phyloP scores from a whole-genome alignment of 1,140 invertebrate genomes.

The Drosophila lacertosa region DNA sequence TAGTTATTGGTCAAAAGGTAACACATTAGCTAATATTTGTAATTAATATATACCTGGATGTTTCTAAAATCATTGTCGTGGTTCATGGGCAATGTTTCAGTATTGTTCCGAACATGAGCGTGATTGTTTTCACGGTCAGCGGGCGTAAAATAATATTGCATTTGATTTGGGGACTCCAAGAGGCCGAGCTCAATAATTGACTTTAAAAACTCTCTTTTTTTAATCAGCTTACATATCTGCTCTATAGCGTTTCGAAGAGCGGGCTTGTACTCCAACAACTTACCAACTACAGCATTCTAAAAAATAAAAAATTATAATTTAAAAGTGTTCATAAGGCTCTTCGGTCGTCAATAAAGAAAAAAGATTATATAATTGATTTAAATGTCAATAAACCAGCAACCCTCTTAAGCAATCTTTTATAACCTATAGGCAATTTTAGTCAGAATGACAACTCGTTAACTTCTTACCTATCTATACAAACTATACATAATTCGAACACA shows the following conservation, averaged over 20 bases:
- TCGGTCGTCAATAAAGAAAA: too few species aligned
- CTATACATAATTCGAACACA: too few species aligned
- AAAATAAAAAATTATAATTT: constrained; percentile 19
- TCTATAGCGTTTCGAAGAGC: constrained; percentile 83
- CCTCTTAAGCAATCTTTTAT: too few species aligned
- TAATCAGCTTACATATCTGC: constrained; percentile 86
- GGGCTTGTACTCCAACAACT: constrained; percentile 85
- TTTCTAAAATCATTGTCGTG: constrained; percentile 71
- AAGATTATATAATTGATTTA: too few species aligned
- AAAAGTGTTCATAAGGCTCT: too few species aligned
- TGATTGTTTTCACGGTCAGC: constrained; percentile 66
- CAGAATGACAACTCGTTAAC: too few species aligned
- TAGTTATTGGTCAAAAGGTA: background rate
- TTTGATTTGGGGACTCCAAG: constrained; percentile 74
- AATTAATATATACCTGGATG: constrained; percentile 61
- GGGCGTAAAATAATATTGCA: constrained; percentile 54
- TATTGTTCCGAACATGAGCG: constrained; percentile 30
- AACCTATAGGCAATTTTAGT: too few species aligned
- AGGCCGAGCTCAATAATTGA: constrained; percentile 86
- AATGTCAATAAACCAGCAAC: too few species aligned
- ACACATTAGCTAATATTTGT: background rate
- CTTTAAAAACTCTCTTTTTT: constrained; percentile 87
- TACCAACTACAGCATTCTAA: constrained; percentile 86
- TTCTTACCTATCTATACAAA: too few species aligned
- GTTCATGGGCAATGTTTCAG: constrained; percentile 41